phyloP scores from a whole-genome alignment of 2,113 vertebrate genomes.

The Copsychus sechellarum region DNA sequence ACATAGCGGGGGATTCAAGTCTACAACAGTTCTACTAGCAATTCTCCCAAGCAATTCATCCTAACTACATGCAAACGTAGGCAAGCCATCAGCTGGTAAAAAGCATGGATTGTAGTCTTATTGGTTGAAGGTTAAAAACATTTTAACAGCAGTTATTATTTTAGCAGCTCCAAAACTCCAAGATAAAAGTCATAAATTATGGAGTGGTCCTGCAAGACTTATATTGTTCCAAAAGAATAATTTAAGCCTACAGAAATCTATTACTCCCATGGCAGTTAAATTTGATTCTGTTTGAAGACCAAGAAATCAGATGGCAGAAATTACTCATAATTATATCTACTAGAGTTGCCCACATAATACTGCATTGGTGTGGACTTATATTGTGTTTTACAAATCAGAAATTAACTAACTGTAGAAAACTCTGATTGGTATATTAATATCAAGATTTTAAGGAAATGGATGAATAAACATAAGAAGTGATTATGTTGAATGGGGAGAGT shows the following conservation, averaged over 20 bases:
- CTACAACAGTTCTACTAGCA: rapidly evolving
- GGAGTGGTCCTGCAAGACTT: neutral
- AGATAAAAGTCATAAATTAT: neutral
- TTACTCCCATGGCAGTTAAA: neutral
- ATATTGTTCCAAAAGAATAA: neutral
- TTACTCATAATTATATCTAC: neutral
- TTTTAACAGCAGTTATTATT: neutral
- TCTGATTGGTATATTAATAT: neutral
- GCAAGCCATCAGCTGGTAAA: neutral
- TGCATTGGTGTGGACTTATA: neutral
- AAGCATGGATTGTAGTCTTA: neutral
- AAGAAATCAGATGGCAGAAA: neutral
- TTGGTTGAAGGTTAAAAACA: neutral
- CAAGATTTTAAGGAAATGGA: neutral
- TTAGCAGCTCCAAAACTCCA: neutral
- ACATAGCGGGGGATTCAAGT: neutral
- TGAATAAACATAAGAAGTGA: neutral
- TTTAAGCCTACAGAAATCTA: neutral
- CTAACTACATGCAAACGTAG: neutral
- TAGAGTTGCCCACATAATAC: neutral
- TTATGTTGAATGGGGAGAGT: neutral
- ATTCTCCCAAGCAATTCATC: neutral
- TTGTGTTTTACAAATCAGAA: neutral
- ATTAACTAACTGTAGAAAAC: neutral
- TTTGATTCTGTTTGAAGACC: neutral